phyloP scores from a whole-genome alignment of 2,113 vertebrate genomes.

The Notechis scutatus region DNA sequence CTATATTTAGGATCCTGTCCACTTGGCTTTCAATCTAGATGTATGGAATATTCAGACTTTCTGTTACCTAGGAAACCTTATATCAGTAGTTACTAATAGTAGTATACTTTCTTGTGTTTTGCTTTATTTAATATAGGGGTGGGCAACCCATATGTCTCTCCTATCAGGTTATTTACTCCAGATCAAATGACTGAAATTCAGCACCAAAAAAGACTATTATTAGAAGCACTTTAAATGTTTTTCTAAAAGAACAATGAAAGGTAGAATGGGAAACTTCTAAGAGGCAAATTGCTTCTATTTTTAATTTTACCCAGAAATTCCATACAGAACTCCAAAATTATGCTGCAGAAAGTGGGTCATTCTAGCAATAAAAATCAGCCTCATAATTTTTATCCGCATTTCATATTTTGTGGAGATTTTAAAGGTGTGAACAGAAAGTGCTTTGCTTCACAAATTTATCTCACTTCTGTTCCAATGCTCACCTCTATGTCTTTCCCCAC shows the following conservation, averaged over 20 bases:
- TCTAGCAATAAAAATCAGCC: not conserved
- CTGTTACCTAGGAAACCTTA: not conserved
- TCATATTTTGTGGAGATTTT: not conserved
- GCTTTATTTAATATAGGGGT: not conserved
- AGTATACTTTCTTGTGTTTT: not conserved
- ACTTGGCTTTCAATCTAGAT: not conserved
- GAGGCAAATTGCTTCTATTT: not conserved
- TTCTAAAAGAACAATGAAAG: not conserved
- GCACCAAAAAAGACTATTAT: not conserved
- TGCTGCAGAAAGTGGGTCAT: not conserved
- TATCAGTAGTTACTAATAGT: not conserved
- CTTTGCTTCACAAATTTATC: not conserved
- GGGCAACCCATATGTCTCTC: not conserved
- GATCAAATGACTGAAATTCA: not conserved
- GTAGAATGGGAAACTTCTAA: not conserved
- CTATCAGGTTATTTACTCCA: not conserved
- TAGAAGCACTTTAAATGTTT: not conserved
- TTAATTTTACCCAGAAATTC: not conserved
- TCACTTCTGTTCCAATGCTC: not conserved
- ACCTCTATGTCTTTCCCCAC: not conserved
- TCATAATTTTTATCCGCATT: not conserved
- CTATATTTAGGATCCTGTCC: not conserved
- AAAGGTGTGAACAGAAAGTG: not conserved
- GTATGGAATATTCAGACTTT: not conserved
- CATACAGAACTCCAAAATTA: not conserved